Percentiles rank a stretch among this genome's conserved stretches.
Conservation (phyloP, 2,797 vertebrate species). For the Periparus ater region DNA sequence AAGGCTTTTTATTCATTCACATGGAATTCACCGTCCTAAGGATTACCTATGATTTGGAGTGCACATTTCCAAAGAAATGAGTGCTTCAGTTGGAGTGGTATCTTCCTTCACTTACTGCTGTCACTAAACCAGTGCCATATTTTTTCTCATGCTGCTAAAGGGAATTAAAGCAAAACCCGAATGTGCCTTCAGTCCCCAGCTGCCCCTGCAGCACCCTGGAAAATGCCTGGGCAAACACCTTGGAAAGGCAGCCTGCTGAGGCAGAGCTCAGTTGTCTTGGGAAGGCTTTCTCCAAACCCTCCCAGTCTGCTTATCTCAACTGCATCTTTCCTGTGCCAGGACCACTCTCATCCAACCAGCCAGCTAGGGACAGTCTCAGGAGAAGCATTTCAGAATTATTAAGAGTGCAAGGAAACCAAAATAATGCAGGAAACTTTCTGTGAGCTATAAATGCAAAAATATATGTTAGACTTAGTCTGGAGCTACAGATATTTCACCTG, state of each 20-base stretch:
- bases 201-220: not conserved
- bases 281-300: not conserved
- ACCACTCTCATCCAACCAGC: not conserved
- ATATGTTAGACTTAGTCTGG: not conserved
- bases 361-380: not conserved
- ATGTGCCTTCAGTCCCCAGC: rapidly evolving
- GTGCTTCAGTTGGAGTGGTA: not conserved
- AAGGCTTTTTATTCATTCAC: slow-evolving; percentile 20
- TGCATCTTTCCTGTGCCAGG: not conserved
- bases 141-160: not conserved
- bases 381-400: not conserved
- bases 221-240: not conserved
- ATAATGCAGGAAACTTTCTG: not conserved
- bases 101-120: not conserved
- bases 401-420: not conserved
- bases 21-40: slow-evolving; percentile 6
- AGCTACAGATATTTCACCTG: not conserved
- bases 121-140: not conserved
- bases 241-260: not conserved
- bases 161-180: not conserved
- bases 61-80: not conserved
- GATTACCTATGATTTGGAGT: not conserved
- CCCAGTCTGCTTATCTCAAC: not conserved
- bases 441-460: not conserved
- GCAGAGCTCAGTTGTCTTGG: not conserved